Percentiles rank a stretch among this genome's conserved stretches.
Conservation (phyloP, 1,140 invertebrate species). For the Drosophila varians region DNA sequence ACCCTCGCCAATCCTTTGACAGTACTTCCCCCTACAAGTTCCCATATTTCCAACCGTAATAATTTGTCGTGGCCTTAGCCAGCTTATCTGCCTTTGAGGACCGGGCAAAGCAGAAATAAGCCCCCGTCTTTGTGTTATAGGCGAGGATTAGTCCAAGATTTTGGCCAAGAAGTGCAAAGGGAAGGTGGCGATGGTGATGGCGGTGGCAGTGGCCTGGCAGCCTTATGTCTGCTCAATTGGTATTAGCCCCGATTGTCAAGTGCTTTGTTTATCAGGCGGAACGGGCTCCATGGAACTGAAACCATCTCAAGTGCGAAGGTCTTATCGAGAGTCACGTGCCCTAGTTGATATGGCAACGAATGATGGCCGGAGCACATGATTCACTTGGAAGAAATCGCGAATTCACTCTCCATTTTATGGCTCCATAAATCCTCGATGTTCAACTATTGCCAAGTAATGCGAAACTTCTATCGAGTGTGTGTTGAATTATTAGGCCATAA, state of each 20-base stretch:
- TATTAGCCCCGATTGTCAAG: conserved; percentile 41
- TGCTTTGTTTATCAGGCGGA: conserved; percentile 62
- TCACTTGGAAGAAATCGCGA: conserved; percentile 34
- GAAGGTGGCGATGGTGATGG: conserved; percentile 7
- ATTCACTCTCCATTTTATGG: conserved; percentile 31
- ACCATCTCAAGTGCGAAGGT: conserved; percentile 14
- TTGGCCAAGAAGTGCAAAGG: conserved; percentile 25
- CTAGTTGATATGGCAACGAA: conserved; percentile 27
- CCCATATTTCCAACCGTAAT: conserved; percentile 7
- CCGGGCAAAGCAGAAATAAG: background rate
- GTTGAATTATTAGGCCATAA: background rate
- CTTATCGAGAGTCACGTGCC: conserved; percentile 67
- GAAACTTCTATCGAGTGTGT: background rate
- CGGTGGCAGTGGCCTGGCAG: conserved; percentile 9
- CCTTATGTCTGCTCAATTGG: conserved; percentile 51
- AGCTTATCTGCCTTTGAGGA: conserved; percentile 18
- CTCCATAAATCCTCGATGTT: conserved; percentile 15
- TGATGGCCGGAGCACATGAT: conserved; percentile 45
- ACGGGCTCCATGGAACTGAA: conserved; percentile 13
- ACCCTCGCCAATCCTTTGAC: conserved; percentile 12
- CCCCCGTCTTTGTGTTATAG: conserved; percentile 25
- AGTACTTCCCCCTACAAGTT: background rate
- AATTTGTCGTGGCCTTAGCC: background rate
- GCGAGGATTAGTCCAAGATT: conserved; percentile 47
- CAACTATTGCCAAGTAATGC: conserved; percentile 11